Evolutionary conservation across 2,113 vertebrate genomes (phyloP).

Genomic region (Platichthys stellatus): DNA sequence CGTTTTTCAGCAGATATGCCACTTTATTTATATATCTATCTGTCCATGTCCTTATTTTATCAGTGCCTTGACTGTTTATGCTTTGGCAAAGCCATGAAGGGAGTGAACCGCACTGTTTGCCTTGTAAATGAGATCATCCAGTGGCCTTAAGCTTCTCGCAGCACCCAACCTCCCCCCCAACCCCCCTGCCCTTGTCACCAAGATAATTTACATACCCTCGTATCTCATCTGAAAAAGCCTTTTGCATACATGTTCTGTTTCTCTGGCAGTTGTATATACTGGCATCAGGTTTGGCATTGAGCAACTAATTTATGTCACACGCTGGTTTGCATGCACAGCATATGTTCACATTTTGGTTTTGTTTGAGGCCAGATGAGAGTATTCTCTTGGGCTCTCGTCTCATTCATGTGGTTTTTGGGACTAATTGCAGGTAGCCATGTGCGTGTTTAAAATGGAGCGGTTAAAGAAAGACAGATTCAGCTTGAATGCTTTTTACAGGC

Average conservation of each 20-base stretch:
- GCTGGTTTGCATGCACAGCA: conserved; percentile 74
- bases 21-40: conserved; percentile 72
- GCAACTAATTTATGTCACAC: conserved; percentile 65
- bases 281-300: conserved; percentile 45
- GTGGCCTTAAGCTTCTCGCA: conserved; percentile 59
- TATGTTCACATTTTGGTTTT: conserved; percentile 51
- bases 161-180: conserved; percentile 9
- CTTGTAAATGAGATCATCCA: conserved; percentile 77
- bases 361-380: conserved; percentile 38
- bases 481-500: conserved; percentile 38
- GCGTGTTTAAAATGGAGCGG: conserved; percentile 51
- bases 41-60: conserved; percentile 64
- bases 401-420: conserved; percentile 38
- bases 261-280: conserved; percentile 64
- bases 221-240: conserved; percentile 75
- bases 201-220: conserved; percentile 73
- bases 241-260: conserved; percentile 79
- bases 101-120: conserved; percentile 75
- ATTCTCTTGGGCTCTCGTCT: conserved; percentile 41
- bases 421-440: conserved; percentile 58
- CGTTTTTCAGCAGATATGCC: conserved; percentile 57
- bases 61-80: conserved; percentile 68
- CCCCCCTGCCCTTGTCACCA: conserved; percentile 30
- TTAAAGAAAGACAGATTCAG: conserved; percentile 38
- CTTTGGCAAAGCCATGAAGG: conserved; percentile 66